A percentile compares a stretch with the other conserved stretches of the same genome.
These are phyloP conservation scores for Calyptommatus sinebrachiatus DNA, from an alignment of 2,113 vertebrate genomes.

Conservation along the genomic window DNA sequence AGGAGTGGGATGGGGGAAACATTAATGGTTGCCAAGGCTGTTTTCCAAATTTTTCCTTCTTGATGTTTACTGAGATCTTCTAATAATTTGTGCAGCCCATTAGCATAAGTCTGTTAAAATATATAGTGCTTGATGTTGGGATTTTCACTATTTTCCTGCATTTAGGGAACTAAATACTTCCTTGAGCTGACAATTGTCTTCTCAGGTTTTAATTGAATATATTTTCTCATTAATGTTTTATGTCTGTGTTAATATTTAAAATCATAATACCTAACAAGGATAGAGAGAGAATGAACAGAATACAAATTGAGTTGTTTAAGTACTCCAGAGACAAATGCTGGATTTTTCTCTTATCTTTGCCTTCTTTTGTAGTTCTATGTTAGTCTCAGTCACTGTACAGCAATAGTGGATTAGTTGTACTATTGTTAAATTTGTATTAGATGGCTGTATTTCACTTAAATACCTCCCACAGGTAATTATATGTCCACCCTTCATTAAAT, in stretches of 20 bases:
- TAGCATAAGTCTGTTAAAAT: background rate
- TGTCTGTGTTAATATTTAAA: slow-evolving; percentile 67
- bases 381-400: slow-evolving; percentile 26
- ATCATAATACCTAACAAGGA: slow-evolving; percentile 23
- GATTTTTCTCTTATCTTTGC: slow-evolving; percentile 33
- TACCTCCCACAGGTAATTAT: slow-evolving; percentile 27
- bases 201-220: slow-evolving; percentile 51
- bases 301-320: slow-evolving; percentile 26
- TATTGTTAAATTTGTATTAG: slow-evolving; percentile 1
- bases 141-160: background rate
- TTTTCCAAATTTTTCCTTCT: background rate
- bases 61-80: background rate
- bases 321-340: slow-evolving; percentile 20
- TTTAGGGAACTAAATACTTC: slow-evolving; percentile 27
- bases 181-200: slow-evolving; percentile 54
- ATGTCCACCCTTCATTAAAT: slow-evolving; percentile 36
- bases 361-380: slow-evolving; percentile 24
- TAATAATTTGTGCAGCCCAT: too few species aligned
- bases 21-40: background rate
- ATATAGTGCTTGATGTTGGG: background rate
- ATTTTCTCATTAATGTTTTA: slow-evolving; percentile 64
- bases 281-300: slow-evolving; percentile 40
- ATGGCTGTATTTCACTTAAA: slow-evolving; percentile 12
- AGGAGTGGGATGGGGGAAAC: background rate
- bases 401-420: slow-evolving; percentile 33